These are phyloP conservation scores for Xiphophorus birchmanni DNA, from an alignment of 2,797 vertebrate genomes.

Conservation along the genomic window DNA sequence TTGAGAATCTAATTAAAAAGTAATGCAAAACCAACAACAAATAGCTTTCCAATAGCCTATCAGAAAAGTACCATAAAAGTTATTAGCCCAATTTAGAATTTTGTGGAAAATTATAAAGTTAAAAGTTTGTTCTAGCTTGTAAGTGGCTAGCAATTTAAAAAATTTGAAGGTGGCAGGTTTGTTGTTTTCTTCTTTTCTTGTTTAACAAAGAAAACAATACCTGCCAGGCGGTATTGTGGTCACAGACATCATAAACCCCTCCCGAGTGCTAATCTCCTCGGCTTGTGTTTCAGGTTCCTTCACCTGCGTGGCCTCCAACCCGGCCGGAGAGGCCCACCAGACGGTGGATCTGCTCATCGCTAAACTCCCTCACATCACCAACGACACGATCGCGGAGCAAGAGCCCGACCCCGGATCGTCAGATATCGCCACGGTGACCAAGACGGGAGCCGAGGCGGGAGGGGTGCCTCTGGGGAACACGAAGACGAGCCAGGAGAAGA, in stretches of 20 bases:
- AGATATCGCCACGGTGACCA: conserved; percentile 96
- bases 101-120: not conserved
- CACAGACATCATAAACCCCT: not conserved
- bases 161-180: not conserved
- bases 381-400: conserved; percentile 90
- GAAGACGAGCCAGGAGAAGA: conserved; percentile 92
- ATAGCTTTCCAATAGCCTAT: not conserved
- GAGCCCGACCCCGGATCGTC: conserved; percentile 95
- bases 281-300: conserved; percentile 85
- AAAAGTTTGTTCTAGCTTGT: not conserved
- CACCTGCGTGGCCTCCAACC: conserved; percentile 97
- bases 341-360: conserved; percentile 92
- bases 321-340: conserved; percentile 95
- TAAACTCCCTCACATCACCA: conserved; percentile 94
- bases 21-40: not conserved
- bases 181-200: not conserved
- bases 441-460: conserved; percentile 85
- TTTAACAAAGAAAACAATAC: not conserved
- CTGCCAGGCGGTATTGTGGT: not conserved
- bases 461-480: conserved; percentile 85
- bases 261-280: not conserved
- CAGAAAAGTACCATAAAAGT: not conserved
- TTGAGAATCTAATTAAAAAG: not conserved
- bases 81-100: no score
- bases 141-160: not conserved